Evolutionary conservation across 2,888 invertebrate species (phyloP).

Genomic region (Cephus pulcher): DNA sequence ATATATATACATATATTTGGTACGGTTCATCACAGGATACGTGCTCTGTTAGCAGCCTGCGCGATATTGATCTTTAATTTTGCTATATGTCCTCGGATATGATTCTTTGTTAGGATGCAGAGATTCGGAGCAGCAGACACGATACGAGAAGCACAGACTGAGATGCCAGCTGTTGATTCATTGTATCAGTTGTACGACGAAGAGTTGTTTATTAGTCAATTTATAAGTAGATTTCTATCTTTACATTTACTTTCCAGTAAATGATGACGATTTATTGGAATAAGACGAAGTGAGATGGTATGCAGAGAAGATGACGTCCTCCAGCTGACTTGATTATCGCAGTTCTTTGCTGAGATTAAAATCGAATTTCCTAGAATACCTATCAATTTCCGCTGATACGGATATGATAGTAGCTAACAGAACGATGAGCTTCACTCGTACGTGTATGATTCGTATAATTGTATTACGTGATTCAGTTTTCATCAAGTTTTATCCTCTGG

Average conservation of each 20-base stretch:
- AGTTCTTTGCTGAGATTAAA: background rate
- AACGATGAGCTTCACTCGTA: background rate
- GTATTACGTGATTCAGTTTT: background rate
- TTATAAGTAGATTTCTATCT: background rate
- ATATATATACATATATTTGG: background rate
- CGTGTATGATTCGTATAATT: background rate
- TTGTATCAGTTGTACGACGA: background rate
- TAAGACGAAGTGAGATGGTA: background rate
- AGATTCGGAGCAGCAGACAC: background rate
- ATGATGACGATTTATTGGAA: background rate
- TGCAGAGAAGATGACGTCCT: background rate
- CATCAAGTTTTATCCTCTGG: background rate
- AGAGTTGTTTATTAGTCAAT: background rate
- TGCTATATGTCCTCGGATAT: background rate
- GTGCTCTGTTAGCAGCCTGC: background rate
- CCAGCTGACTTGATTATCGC: background rate
- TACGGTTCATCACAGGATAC: background rate
- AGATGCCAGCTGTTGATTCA: background rate
- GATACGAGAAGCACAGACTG: background rate
- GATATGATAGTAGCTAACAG: slow-evolving; percentile 4
- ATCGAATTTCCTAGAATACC: background rate
- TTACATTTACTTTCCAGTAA: background rate
- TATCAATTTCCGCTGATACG: background rate
- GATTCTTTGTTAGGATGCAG: background rate
- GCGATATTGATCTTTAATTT: background rate